Percentiles rank a stretch among this genome's conserved stretches.
phyloP scores from a whole-genome alignment of 2,888 invertebrate species.

The Tenodera sinensis region DNA sequence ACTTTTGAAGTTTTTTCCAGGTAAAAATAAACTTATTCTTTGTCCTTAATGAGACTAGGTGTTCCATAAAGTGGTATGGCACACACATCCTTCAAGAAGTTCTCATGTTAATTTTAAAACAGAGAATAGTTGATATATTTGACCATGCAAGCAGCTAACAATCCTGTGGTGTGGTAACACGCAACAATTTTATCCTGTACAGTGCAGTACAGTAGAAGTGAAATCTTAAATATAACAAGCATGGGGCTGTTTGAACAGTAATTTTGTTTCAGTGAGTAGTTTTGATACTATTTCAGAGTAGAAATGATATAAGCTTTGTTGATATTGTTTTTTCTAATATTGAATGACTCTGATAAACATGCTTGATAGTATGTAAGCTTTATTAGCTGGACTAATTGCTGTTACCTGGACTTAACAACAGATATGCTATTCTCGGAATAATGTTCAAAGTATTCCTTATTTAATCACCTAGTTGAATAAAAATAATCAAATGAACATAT shows the following conservation, averaged over 20 bases:
- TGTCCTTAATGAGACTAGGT: constrained; percentile 30
- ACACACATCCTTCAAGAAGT: neutral
- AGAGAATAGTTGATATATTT: neutral
- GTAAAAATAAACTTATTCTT: constrained; percentile 21
- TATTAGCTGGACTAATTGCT: neutral
- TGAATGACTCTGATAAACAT: neutral
- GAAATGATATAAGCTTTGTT: neutral
- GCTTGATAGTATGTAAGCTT: neutral
- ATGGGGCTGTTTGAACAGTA: neutral
- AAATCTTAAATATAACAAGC: neutral
- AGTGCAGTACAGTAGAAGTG: neutral
- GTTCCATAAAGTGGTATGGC: constrained; percentile 33
- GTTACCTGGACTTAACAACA: neutral
- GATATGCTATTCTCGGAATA: neutral
- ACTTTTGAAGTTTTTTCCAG: constrained; percentile 29
- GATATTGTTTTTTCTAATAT: neutral
- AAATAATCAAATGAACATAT: too few relatives aligned
- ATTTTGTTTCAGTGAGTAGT: neutral
- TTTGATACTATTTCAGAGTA: neutral
- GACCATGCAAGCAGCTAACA: neutral
- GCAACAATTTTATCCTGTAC: neutral
- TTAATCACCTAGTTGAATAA: too few relatives aligned
- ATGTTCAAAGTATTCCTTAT: neutral
- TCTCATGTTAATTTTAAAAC: constrained; percentile 1
- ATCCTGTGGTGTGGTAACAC: neutral